Evolutionary conservation across 1,140 invertebrate genomes (phyloP).

Genomic region (Zaprionus ghesquierei): DNA sequence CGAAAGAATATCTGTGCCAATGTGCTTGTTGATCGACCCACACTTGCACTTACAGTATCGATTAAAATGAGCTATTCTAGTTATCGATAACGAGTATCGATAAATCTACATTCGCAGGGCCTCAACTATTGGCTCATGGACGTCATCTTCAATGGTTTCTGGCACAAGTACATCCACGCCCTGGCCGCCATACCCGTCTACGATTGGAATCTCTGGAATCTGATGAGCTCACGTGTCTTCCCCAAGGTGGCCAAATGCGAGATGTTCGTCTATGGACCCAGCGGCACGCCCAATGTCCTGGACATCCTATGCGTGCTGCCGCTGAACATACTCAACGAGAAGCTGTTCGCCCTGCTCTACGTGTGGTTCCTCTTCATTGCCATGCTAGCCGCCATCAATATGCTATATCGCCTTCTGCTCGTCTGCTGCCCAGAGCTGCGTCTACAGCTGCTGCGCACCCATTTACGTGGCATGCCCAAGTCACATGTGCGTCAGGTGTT

Average conservation of each 20-base stretch:
- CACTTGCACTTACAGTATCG: not conserved
- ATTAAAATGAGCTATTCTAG: too few relatives aligned
- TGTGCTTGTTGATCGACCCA: too few relatives aligned
- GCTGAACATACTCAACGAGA: conserved; percentile 91
- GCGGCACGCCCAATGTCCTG: conserved; percentile 85
- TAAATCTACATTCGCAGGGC: conserved; percentile 77
- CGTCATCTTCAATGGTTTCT: conserved; percentile 89
- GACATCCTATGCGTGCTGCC: conserved; percentile 90
- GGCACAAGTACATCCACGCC: conserved; percentile 87
- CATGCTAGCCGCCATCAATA: conserved; percentile 85
- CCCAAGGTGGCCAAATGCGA: conserved; percentile 91
- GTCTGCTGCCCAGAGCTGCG: conserved; percentile 65
- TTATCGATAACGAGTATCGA: not conserved
- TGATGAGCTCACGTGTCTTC: conserved; percentile 86
- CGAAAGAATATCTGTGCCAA: too few relatives aligned
- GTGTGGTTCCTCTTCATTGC: conserved; percentile 90
- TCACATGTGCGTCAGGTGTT: conserved; percentile 51
- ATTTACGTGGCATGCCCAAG: conserved; percentile 69
- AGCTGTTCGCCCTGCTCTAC: conserved; percentile 90
- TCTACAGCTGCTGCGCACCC: conserved; percentile 84
- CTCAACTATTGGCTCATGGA: conserved; percentile 86
- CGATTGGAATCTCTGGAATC: conserved; percentile 77
- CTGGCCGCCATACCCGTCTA: conserved; percentile 84
- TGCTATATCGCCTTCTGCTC: conserved; percentile 84
- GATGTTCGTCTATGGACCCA: conserved; percentile 87